Evolutionary conservation across 2,888 invertebrate genomes (phyloP).

Genomic region (Agrochola circellaris): DNA sequence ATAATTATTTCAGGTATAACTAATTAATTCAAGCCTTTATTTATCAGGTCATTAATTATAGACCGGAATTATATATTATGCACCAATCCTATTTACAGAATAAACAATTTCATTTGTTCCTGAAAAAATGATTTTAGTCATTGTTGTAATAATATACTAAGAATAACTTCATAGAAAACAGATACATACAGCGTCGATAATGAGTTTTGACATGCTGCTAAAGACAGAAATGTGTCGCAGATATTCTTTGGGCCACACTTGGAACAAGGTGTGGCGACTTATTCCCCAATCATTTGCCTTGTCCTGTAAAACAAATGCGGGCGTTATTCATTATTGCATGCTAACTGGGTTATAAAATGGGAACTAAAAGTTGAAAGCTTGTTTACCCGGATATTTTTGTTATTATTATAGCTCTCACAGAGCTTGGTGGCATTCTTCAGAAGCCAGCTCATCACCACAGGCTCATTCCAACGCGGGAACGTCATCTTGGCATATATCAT

Average conservation of each 20-base stretch:
- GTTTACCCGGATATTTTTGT: slow-evolving; percentile 62
- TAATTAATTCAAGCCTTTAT: background rate
- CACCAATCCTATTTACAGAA: too few relatives aligned
- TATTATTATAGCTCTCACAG: slow-evolving; percentile 56
- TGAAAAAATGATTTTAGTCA: background rate
- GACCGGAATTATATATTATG: too few relatives aligned
- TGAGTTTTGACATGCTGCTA: slow-evolving; percentile 72
- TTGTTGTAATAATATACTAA: background rate
- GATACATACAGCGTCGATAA: slow-evolving; percentile 76
- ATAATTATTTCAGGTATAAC: background rate
- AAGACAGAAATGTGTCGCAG: slow-evolving; percentile 76
- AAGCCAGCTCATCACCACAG: slow-evolving; percentile 75
- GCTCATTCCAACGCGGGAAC: slow-evolving; percentile 75
- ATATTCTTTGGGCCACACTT: slow-evolving; percentile 71
- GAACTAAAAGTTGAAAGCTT: background rate
- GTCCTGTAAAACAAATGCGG: slow-evolving; percentile 21
- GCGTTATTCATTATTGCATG: background rate
- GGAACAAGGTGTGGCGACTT: slow-evolving; percentile 65
- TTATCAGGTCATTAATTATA: too few relatives aligned
- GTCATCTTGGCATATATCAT: slow-evolving; percentile 73
- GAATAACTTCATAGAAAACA: background rate
- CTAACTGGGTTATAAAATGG: background rate
- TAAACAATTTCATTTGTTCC: too few relatives aligned
- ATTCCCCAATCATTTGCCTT: background rate
- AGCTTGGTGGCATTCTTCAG: slow-evolving; percentile 65